Evolutionary conservation across 2,888 invertebrate genomes (phyloP), one percentile per base, ranked within the genome.

Genomic region (Drosophila neonasuta): DNA sequence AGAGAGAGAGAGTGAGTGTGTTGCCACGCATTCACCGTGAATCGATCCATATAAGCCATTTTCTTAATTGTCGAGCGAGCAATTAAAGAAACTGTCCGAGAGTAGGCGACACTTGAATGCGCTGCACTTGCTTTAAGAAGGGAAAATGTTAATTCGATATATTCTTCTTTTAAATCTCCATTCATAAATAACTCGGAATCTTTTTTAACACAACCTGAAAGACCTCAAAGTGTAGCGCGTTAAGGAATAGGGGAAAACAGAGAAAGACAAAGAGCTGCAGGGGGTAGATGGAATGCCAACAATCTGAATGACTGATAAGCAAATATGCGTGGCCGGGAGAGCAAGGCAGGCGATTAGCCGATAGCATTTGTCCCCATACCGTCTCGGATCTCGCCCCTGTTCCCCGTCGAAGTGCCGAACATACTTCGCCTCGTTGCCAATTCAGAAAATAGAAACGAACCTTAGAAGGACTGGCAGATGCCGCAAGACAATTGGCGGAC

Each of bases 371-470:
- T 44, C 39, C 44, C 51, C 44, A 39, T 11, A 36, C 4, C 6
- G 13, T 57, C 17, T n/a, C 42, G 51, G 2, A 9, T 49, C 11
- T 11, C 51, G 20, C 34, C 32, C 29, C 42, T 13, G 29, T 32
- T 29, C 30, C 24, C 34, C 48, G 29, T 7, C 42, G 54, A 56
- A 50, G n/a, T 68, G 55, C 59, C 58, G 82, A 62, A 68, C 65
- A 52, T 67, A 52, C 70, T 60, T 64, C 64, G 60, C 44, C 51
- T 64, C 68, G 68, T 71, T 72, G 85, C 75, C 67, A 74, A 67
- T 77, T 75, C 86, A 88, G 88, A 84, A 89, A 90, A 90, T 90
- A 90, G 90, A 90, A 90, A 89, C 90, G 88, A 90, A 90, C 90
- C 90, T 89, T 90, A 90, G 90, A 90, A 90, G 90, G 90, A 90